Conservation (phyloP, 1,140 invertebrate species). For the Drosophila gunungcola region DNA sequence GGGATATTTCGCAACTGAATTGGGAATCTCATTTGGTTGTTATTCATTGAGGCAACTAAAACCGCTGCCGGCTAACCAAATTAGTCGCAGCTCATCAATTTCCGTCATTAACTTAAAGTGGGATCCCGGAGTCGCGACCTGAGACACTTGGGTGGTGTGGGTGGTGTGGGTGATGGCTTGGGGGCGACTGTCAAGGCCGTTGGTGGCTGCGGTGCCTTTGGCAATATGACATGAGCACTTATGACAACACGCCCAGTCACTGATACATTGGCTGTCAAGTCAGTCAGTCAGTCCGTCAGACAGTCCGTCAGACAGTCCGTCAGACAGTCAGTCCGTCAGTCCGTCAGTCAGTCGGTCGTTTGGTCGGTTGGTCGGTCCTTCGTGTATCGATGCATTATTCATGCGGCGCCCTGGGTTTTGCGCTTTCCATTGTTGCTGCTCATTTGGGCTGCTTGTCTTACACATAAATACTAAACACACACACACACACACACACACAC, state of each 20-base stretch:
- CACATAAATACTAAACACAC: neutral
- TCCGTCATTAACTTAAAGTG: conserved; percentile 41
- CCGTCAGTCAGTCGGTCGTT: too few relatives aligned
- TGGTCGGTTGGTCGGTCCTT: neutral
- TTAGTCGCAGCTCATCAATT: conserved; percentile 57
- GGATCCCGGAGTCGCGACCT: conserved; percentile 3
- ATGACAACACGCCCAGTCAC: conserved; percentile 24
- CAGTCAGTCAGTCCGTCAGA: too few relatives aligned
- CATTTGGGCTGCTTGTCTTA: conserved; percentile 3
- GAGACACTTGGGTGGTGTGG: neutral
- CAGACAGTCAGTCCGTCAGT: too few relatives aligned
- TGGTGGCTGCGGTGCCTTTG: neutral
- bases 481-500: neutral
- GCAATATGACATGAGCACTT: conserved; percentile 38
- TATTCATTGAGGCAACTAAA: conserved; percentile 40
- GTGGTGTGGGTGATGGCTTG: neutral
- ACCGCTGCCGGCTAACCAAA: conserved; percentile 43
- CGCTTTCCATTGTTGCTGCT: conserved; percentile 36
- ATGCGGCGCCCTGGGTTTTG: conserved; percentile 30
- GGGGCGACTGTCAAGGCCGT: conserved; percentile 22
- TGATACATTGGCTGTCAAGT: conserved; percentile 6
- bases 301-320: too few relatives aligned
- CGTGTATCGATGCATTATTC: conserved; percentile 41
- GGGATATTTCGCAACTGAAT: conserved; percentile 30
- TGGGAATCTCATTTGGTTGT: conserved; percentile 37